A percentile compares a stretch with the other conserved stretches of the same genome.
phyloP scores from a whole-genome alignment of 2,113 vertebrate genomes.

The Alosa alosa region DNA sequence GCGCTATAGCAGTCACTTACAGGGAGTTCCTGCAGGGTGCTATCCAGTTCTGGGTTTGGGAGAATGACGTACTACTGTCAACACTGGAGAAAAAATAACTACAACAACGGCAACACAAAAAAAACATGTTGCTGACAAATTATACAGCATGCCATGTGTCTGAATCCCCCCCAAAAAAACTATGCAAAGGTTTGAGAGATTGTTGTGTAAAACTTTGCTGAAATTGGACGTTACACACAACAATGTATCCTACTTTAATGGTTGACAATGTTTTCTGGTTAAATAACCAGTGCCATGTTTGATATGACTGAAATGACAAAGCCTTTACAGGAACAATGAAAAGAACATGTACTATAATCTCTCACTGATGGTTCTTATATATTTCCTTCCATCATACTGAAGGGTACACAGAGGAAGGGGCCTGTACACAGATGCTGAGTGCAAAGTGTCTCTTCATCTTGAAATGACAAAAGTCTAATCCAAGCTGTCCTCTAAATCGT shows the following conservation, averaged over 20 bases:
- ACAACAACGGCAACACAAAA: neutral
- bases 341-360: neutral
- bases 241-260: neutral
- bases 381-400: neutral
- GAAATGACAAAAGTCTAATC: neutral
- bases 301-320: too few relatives aligned
- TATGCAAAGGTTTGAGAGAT: neutral
- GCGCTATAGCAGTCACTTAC: slow-evolving; percentile 62
- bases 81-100: neutral
- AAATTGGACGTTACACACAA: neutral
- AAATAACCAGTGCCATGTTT: neutral
- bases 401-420: too few relatives aligned
- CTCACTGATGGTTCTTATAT: neutral
- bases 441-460: neutral
- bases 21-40: slow-evolving; percentile 56
- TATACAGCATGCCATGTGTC: neutral
- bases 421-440: too few relatives aligned
- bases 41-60: slow-evolving; percentile 65
- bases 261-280: neutral
- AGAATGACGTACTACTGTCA: slow-evolving; percentile 56
- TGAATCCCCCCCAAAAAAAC: neutral
- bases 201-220: neutral
- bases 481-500: neutral
- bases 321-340: neutral
- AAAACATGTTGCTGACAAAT: neutral